phyloP scores from a whole-genome alignment of 2,113 vertebrate genomes.

The Shinisaurus crocodilurus region DNA sequence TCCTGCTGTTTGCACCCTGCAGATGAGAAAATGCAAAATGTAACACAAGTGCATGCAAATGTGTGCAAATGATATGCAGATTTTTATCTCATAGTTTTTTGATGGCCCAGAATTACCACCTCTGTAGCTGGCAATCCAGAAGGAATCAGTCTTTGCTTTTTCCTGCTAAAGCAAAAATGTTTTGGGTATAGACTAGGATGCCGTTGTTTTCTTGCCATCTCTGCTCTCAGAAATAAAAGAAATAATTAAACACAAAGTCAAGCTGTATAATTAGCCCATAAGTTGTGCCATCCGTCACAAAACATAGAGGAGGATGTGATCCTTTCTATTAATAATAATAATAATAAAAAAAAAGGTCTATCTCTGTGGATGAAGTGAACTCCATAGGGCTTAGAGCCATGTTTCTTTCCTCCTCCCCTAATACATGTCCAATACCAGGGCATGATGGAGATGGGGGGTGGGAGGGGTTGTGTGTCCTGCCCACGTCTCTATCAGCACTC shows the following conservation, averaged over 20 bases:
- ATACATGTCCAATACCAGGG: not conserved
- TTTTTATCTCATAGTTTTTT: slow-evolving; percentile 71
- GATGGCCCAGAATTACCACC: slow-evolving; percentile 63
- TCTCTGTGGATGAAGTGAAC: too few relatives aligned
- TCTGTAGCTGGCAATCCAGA: slow-evolving; percentile 65
- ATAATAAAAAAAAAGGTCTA: too few relatives aligned
- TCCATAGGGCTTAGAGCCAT: not conserved
- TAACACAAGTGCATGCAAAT: slow-evolving; percentile 64
- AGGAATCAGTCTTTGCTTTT: slow-evolving; percentile 67
- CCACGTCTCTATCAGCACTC: not conserved
- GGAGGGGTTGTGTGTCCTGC: not conserved
- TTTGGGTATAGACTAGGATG: slow-evolving; percentile 59
- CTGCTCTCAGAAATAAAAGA: slow-evolving; percentile 54
- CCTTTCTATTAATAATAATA: too few relatives aligned
- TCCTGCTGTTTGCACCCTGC: slow-evolving; percentile 49
- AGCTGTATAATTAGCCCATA: slow-evolving; percentile 46
- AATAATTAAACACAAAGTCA: slow-evolving; percentile 49
- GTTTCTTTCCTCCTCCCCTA: not conserved
- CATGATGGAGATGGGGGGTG: not conserved
- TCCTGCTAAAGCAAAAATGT: slow-evolving; percentile 57
- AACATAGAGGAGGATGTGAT: too few relatives aligned
- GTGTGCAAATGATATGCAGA: slow-evolving; percentile 71
- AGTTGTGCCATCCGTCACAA: slow-evolving; percentile 35
- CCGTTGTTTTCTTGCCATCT: slow-evolving; percentile 59
- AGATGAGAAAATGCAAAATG: slow-evolving; percentile 63